A percentile compares a stretch with the other conserved stretches of the same genome.
Evolutionary conservation across 1,140 invertebrate species (phyloP).

Genomic region (Anthonomus grandis): DNA sequence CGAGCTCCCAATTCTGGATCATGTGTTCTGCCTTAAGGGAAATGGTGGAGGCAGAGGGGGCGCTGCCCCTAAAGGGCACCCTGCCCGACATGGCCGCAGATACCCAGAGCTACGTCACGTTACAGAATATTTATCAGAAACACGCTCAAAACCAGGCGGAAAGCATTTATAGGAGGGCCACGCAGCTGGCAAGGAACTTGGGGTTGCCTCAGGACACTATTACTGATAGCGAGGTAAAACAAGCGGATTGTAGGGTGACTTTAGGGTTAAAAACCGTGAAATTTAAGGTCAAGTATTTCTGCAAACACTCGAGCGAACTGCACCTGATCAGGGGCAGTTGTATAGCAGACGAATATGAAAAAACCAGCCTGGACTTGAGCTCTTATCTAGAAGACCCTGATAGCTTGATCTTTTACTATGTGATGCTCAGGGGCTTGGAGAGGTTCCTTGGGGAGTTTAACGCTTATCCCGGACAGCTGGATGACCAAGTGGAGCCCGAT

Average conservation of each 20-base stretch:
- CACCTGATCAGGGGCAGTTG: conserved; percentile 75
- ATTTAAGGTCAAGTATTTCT: conserved; percentile 66
- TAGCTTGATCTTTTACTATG: conserved; percentile 85
- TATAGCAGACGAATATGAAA: conserved; percentile 72
- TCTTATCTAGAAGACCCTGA: conserved; percentile 69
- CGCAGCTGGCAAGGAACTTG: conserved; percentile 73
- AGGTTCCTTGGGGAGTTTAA: conserved; percentile 86
- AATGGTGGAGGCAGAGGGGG: conserved; percentile 84
- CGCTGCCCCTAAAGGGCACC: conserved; percentile 83
- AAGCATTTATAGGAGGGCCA: conserved; percentile 73
- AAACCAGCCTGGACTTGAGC: conserved; percentile 36
- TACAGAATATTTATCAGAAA: conserved; percentile 87
- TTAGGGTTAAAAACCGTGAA: neutral
- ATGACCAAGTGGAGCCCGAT: conserved; percentile 64
- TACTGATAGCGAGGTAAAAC: conserved; percentile 64
- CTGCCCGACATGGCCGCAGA: conserved; percentile 98
- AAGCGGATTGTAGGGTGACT: neutral
- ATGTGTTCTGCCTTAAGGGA: conserved; percentile 85
- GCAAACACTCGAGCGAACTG: conserved; percentile 79
- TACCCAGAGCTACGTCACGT: conserved; percentile 84
- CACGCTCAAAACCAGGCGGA: conserved; percentile 82
- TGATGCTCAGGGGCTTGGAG: conserved; percentile 86
- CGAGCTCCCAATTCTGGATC: conserved; percentile 89
- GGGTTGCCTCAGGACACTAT: conserved; percentile 70
- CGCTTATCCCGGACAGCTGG: conserved; percentile 85